Conservation (phyloP, 2,888 invertebrate genomes). For the Hypselothyrea guttata region DNA sequence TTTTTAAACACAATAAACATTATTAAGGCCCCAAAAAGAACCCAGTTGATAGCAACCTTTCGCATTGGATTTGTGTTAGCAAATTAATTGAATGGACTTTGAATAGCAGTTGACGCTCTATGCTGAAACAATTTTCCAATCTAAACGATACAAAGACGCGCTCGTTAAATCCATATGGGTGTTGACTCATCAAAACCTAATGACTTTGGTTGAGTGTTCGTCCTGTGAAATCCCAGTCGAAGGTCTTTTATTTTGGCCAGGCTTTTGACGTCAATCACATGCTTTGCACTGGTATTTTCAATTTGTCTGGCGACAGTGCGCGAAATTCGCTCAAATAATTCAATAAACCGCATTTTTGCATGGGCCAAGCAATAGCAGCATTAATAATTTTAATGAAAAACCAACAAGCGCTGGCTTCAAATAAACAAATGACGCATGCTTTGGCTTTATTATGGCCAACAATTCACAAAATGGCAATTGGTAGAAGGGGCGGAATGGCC, state of each 20-base stretch:
- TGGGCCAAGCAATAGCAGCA: background rate
- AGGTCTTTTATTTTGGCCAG: background rate
- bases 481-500: background rate
- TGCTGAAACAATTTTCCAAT: background rate
- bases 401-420: conserved; percentile 28
- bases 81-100: background rate
- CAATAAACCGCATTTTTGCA: conserved; percentile 48
- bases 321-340: conserved; percentile 34
- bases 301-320: conserved; percentile 24
- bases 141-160: background rate
- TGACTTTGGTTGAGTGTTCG: background rate
- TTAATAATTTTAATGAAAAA: conserved; percentile 50
- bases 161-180: conserved; percentile 7
- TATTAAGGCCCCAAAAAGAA: too few species aligned
- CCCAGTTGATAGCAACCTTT: too few species aligned
- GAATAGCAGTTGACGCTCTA: background rate
- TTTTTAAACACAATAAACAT: too few species aligned
- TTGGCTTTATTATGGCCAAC: conserved; percentile 22
- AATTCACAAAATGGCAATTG: conserved; percentile 12
- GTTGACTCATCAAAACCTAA: conserved; percentile 6
- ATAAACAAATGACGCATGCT: conserved; percentile 38
- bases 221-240: background rate
- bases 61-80: background rate
- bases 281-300: conserved; percentile 41
- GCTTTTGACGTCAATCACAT: conserved; percentile 52